These are phyloP conservation scores for Sylvilagus floridanus DNA, from an alignment of 2,797 vertebrate genomes.

Conservation along the genomic window DNA sequence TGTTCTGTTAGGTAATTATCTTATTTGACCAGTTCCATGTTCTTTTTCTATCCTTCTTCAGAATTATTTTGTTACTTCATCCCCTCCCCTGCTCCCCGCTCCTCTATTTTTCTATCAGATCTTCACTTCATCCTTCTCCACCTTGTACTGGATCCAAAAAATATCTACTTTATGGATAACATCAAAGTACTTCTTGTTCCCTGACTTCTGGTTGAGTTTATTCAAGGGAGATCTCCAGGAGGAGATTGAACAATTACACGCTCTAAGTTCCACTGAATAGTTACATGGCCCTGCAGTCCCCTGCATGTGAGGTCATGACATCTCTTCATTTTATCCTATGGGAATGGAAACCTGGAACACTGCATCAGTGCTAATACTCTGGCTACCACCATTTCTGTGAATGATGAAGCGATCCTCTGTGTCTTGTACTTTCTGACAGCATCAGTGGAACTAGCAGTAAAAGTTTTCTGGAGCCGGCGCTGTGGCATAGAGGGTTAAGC, in stretches of 20 bases:
- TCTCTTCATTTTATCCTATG: not conserved
- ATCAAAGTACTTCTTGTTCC: not conserved
- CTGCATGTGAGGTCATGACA: not conserved
- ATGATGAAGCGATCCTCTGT: not conserved
- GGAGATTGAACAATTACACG: not conserved
- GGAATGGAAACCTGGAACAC: not conserved
- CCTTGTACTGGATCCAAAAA: not conserved
- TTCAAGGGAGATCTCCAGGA: not conserved
- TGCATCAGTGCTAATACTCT: not conserved
- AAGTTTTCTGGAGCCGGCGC: too few species aligned
- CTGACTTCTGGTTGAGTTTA: conserved; percentile 15
- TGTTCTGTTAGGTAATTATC: not conserved
- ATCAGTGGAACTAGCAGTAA: too few species aligned
- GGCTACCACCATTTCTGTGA: not conserved
- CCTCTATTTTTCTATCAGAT: not conserved
- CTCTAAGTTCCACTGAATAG: too few species aligned
- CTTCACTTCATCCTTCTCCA: not conserved
- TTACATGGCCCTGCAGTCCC: not conserved
- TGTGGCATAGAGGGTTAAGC: too few species aligned
- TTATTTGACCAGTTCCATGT: not conserved
- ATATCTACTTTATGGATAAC: not conserved
- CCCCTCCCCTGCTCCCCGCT: not conserved
- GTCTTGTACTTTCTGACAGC: not conserved
- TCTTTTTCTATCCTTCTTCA: not conserved
- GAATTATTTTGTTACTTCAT: not conserved